Base-by-base conservation (phyloP, 1,140 invertebrate genomes). In the Drosophila watanabei region DNA sequence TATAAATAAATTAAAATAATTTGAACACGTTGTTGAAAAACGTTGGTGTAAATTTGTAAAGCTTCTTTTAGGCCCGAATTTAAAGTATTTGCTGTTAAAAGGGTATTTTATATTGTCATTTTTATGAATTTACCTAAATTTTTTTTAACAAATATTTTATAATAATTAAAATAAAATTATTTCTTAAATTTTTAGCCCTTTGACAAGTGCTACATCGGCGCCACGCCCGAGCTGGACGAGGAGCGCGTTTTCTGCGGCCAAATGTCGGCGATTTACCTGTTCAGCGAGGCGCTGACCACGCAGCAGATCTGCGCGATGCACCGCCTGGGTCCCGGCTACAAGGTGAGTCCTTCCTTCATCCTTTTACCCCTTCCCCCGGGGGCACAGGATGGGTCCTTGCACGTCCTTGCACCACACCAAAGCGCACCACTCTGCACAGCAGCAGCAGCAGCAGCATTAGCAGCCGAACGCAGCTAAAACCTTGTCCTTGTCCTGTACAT, bases 151-250 rank as follows among this genome's bases (percentile, higher is more conserved):
- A n/a, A n/a, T n/a, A n/a, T n/a, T n/a, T n/a, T n/a, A n/a, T n/a
- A n/a, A 37, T 14, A n/a, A 14, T 6, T 13, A 4, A 10, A 35
- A 43, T 30, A 2, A 7, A 41, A 8, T 49, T 54, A 1, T 8
- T 1, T 2, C 32, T 2, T 5, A 20, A 54, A 78, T 94, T 63
- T 95, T 9, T 93, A 99, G 98, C 97, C 98, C 43, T 99, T 99
- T 94, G 99, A 99, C 94, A 99, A 99, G 94, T 99, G 99, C 94
- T 99, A 98, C 94, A 99, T 99, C 90, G 99, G 99, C 52, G 98
- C 98, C 41, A 98, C 98, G 11, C 97, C 98, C 11, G 98, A 99
- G 94, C 93, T 99, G 91, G 98, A 98, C 90, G 98, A 99, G 93
- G 97, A 98, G 94, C 95, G 98, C 68, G 98, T 99, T 76, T 99